phyloP scores from a whole-genome alignment of 2,888 invertebrate species.

The Operophtera brumata region DNA sequence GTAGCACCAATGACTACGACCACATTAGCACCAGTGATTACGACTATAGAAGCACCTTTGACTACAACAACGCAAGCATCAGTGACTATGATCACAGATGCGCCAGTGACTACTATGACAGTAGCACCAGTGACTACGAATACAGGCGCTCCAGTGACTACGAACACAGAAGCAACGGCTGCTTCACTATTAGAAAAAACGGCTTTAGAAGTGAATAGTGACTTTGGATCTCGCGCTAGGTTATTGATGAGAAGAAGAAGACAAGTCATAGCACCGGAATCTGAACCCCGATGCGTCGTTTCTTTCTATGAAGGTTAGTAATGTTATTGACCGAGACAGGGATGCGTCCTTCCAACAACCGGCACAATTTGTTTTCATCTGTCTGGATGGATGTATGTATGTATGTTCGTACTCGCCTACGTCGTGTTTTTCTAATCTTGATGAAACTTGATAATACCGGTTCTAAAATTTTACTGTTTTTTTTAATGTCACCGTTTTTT shows the following conservation, averaged over 20 bases:
- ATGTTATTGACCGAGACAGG: no score
- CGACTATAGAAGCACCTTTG: not conserved
- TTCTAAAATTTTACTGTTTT: no score
- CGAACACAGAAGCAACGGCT: not conserved
- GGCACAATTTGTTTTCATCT: no score
- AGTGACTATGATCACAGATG: not conserved
- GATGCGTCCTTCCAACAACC: no score
- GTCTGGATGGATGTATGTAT: no score
- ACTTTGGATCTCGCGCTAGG: slow-evolving; percentile 11
- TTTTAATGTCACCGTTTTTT: no score
- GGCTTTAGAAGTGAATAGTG: not conserved
- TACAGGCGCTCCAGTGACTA: not conserved
- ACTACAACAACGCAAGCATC: not conserved
- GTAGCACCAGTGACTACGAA: not conserved
- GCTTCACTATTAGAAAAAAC: not conserved
- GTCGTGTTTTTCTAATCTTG: no score
- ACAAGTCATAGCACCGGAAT: slow-evolving; percentile 26
- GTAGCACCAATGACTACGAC: not conserved
- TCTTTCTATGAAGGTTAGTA: slow-evolving; percentile 39
- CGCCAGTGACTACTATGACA: not conserved
- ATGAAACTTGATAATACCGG: no score
- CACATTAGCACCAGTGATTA: not conserved
- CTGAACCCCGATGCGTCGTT: slow-evolving; percentile 46
- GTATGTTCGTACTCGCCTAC: no score
- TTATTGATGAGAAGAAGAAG: slow-evolving; percentile 21